Conservation (phyloP, 2,888 invertebrate genomes). For the Pinctada fucata region DNA sequence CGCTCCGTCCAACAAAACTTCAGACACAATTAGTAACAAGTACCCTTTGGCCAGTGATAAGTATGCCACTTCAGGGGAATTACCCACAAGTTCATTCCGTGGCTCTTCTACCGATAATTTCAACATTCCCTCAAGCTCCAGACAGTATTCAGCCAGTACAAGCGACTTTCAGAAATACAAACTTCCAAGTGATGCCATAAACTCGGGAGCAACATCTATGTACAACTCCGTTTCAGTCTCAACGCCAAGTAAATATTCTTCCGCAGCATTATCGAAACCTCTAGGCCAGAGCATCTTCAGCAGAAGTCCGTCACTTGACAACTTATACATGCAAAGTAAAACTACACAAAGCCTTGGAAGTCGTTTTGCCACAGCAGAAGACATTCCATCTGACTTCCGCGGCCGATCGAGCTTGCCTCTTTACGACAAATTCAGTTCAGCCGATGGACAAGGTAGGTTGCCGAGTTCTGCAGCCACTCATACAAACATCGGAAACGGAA, state of each 20-base stretch:
- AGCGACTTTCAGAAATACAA: constrained; percentile 15
- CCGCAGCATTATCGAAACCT: constrained; percentile 24
- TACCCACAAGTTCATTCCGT: neutral
- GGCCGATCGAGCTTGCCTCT: constrained; percentile 44
- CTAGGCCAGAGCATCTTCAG: constrained; percentile 36
- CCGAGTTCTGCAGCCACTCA: constrained; percentile 14
- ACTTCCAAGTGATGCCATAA: constrained; percentile 21
- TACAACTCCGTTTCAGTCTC: constrained; percentile 13
- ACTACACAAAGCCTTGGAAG: constrained; percentile 35
- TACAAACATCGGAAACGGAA: constrained; percentile 13
- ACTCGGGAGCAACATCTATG: constrained; percentile 33
- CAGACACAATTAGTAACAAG: neutral
- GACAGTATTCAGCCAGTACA: constrained; percentile 8
- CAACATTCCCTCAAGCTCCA: constrained; percentile 3
- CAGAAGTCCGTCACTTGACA: constrained; percentile 57
- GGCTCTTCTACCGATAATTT: neutral
- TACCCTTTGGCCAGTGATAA: constrained; percentile 9
- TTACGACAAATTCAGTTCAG: constrained; percentile 19
- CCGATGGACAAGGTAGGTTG: constrained; percentile 30
- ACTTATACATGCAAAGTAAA: constrained; percentile 48
- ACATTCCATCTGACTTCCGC: constrained; percentile 34
- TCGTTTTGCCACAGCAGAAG: constrained; percentile 48
- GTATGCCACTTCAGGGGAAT: constrained; percentile 5
- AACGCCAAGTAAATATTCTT: constrained; percentile 43
- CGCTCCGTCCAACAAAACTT: neutral